Conservation (phyloP, 2,113 vertebrate genomes). For the Leucosticte australis region DNA sequence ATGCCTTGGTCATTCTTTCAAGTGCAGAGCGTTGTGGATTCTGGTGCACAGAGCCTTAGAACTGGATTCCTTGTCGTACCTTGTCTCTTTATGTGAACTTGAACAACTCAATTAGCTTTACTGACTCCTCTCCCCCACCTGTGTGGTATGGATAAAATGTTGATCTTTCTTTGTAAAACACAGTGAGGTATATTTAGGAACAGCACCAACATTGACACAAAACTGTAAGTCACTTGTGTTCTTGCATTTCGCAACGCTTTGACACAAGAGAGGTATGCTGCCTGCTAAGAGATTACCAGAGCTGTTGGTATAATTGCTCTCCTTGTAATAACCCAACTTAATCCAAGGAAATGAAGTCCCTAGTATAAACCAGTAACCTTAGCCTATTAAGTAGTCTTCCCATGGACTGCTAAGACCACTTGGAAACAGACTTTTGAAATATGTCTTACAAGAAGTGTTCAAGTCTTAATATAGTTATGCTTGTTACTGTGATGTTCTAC, state of each 20-base stretch:
- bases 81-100: background rate
- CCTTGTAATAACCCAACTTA: background rate
- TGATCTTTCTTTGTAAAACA: background rate
- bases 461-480: background rate
- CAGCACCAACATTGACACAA: background rate
- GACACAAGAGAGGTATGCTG: background rate
- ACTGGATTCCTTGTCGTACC: background rate
- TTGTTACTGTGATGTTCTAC: background rate
- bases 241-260: background rate
- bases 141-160: background rate
- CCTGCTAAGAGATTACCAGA: background rate
- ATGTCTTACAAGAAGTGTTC: background rate
- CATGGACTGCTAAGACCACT: background rate
- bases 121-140: background rate
- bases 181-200: background rate
- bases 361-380: background rate
- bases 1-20: background rate
- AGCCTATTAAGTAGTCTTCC: background rate
- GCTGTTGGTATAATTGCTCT: background rate
- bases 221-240: background rate
- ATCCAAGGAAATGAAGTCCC: background rate
- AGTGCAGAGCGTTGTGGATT: background rate
- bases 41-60: background rate
- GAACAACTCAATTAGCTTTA: background rate
- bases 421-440: background rate